Conservation (phyloP, 2,113 vertebrate species). For the Microtus montanus region DNA sequence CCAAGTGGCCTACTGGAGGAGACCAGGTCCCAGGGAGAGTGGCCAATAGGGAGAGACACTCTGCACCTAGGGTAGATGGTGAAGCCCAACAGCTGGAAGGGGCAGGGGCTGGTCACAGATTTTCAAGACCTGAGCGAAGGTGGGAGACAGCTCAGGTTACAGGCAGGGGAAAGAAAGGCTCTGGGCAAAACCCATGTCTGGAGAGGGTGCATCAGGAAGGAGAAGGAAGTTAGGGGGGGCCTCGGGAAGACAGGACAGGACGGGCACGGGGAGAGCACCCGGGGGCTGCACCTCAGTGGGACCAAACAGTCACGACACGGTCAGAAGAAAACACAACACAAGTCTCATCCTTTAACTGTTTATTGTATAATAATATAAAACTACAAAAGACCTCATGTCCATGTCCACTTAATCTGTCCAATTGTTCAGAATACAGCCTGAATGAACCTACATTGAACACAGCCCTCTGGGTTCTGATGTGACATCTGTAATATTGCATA, state of each 20-base stretch:
- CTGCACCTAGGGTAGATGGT: background rate
- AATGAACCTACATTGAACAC: constrained; percentile 93
- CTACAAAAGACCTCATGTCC: constrained; percentile 99
- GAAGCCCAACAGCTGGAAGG: background rate
- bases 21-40: background rate
- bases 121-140: background rate
- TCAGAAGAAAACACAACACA: constrained; percentile 30
- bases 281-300: fast-evolving
- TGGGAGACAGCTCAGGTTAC: background rate
- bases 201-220: background rate
- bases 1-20: background rate
- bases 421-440: constrained; percentile 93
- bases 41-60: background rate
- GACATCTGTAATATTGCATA: constrained; percentile 98
- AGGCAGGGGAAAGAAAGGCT: background rate
- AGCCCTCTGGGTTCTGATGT: constrained; percentile 93
- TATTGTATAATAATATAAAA: constrained; percentile 99
- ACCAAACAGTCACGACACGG: fast-evolving
- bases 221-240: background rate
- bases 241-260: background rate
- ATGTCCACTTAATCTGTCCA: constrained; percentile 92
- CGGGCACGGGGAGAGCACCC: fast-evolving
- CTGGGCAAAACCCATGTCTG: background rate
- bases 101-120: background rate
- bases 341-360: constrained; percentile 88